These are phyloP conservation scores for Colletes gigas DNA, from an alignment of 1,140 invertebrate genomes.

Conservation along the genomic window DNA sequence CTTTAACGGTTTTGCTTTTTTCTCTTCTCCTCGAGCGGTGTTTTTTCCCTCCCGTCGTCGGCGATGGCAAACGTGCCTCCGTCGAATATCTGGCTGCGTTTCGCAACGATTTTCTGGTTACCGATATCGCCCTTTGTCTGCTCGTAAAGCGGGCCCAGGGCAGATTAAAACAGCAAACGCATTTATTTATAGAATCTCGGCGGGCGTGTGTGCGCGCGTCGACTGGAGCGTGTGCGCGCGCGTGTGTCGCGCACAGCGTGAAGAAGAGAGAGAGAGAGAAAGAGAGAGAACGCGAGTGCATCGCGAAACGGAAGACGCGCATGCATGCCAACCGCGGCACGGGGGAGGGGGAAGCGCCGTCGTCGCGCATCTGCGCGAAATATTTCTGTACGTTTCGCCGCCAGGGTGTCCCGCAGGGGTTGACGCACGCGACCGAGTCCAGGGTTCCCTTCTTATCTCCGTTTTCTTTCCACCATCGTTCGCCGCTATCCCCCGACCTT, in stretches of 20 bases:
- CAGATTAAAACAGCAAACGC: conserved; percentile 65
- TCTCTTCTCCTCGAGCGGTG: too few species aligned
- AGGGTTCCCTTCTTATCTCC: background rate
- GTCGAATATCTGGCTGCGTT: conserved; percentile 30
- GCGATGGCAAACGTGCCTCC: background rate
- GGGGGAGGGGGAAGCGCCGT: conserved; percentile 18
- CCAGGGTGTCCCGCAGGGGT: background rate
- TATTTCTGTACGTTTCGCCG: background rate
- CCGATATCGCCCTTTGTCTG: conserved; percentile 65
- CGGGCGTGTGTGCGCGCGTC: conserved; percentile 31
- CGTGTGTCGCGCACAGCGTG: conserved; percentile 13
- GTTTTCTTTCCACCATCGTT: background rate
- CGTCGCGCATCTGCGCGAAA: conserved; percentile 23
- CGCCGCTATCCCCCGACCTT: background rate
- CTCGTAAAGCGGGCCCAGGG: conserved; percentile 49
- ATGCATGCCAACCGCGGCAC: conserved; percentile 49
- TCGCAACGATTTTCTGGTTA: conserved; percentile 57
- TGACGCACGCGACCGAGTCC: background rate
- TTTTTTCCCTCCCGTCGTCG: background rate
- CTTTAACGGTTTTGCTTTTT: background rate
- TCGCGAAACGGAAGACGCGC: conserved; percentile 58
- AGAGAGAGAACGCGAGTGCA: conserved; percentile 15
- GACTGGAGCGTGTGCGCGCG: background rate
- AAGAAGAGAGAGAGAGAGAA: conserved; percentile 9
- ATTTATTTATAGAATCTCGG: conserved; percentile 72